Percentiles rank a stretch among this genome's conserved stretches.
phyloP scores from a whole-genome alignment of 2,113 vertebrate genomes.

The Tachysurus fulvidraco region DNA sequence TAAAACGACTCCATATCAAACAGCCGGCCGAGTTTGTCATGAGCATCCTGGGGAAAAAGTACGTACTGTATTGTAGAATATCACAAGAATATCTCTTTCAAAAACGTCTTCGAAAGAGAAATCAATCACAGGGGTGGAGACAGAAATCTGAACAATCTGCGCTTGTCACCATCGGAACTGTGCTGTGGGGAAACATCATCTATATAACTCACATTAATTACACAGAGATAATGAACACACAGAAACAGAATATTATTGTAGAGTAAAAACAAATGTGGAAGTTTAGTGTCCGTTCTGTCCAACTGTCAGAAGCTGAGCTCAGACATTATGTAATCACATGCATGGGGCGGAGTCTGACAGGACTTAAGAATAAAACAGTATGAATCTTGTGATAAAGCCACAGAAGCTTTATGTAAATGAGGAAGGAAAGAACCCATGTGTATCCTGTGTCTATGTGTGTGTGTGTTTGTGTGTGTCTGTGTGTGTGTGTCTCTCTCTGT shows the following conservation, averaged over 20 bases:
- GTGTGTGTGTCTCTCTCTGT: conserved; percentile 13
- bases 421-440: background rate
- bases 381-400: background rate
- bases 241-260: background rate
- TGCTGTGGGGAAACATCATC: background rate
- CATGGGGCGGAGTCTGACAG: background rate
- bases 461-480: conserved; percentile 20
- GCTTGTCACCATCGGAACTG: no score
- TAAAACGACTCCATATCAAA: conserved; percentile 79
- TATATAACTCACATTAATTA: background rate
- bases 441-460: background rate
- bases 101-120: background rate
- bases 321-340: background rate
- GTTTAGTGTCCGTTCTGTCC: background rate
- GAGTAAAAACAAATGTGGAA: background rate
- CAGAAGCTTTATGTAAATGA: background rate
- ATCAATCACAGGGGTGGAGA: background rate
- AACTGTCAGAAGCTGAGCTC: no score
- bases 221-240: background rate
- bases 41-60: conserved; percentile 84
- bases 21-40: conserved; percentile 81
- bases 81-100: no score
- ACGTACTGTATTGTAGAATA: background rate
- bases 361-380: background rate
- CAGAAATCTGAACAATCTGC: no score